Percentiles rank a stretch among this genome's conserved stretches.
Evolutionary conservation across 2,888 invertebrate genomes (phyloP).

Genomic region (Ceramica pisi): DNA sequence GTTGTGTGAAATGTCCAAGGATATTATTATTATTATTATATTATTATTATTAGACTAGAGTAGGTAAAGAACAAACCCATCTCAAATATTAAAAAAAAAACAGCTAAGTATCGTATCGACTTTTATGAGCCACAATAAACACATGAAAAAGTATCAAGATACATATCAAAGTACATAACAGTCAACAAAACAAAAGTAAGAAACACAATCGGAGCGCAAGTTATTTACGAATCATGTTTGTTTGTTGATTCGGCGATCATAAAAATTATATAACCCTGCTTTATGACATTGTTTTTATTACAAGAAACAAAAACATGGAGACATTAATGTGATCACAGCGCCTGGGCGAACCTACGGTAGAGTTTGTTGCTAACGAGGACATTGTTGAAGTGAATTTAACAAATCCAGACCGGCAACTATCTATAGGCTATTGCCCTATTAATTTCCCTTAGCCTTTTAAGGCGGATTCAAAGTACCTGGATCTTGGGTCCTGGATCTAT

Average conservation of each 20-base stretch:
- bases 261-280: constrained; percentile 61
- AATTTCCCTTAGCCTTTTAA: too few relatives aligned
- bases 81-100: too few relatives aligned
- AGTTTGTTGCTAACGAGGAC: constrained; percentile 10
- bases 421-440: too few relatives aligned
- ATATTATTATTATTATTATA: too few relatives aligned
- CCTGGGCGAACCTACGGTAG: not conserved
- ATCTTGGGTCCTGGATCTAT: too few relatives aligned
- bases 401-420: not conserved
- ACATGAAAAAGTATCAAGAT: constrained; percentile 57
- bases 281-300: constrained; percentile 62
- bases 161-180: constrained; percentile 61
- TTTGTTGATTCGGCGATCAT: constrained; percentile 55
- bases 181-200: constrained; percentile 39
- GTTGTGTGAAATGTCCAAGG: too few relatives aligned
- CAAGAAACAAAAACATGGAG: constrained; percentile 45
- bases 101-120: constrained; percentile 11
- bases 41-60: too few relatives aligned
- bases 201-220: constrained; percentile 51
- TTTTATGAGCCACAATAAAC: constrained; percentile 56
- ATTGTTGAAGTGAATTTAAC: not conserved
- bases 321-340: constrained; percentile 42
- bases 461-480: too few relatives aligned
- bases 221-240: constrained; percentile 57
- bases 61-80: too few relatives aligned